Evolutionary conservation across 2,888 invertebrate species (phyloP).

Genomic region (Pardosa pseudoannulata): DNA sequence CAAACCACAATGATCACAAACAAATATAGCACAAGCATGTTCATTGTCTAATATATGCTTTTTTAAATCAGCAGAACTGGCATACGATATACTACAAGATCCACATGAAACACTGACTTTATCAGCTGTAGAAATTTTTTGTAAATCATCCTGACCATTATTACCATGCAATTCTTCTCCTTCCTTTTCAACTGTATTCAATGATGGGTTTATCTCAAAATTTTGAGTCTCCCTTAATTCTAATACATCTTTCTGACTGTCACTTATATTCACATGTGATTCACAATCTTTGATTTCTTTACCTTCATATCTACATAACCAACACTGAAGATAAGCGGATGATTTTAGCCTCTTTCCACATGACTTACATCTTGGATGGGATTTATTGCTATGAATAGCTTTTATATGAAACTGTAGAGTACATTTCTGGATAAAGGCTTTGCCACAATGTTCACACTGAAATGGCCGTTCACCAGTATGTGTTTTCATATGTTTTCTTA

Average conservation of each 20-base stretch:
- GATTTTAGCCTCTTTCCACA: conserved; percentile 60
- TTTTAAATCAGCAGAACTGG: neutral
- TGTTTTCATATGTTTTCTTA: conserved; percentile 62
- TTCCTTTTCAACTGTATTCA: too few relatives aligned
- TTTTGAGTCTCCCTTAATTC: conserved; percentile 12
- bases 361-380: conserved; percentile 51
- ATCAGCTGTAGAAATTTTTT: neutral
- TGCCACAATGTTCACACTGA: conserved; percentile 55
- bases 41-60: neutral
- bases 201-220: neutral
- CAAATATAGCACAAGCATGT: neutral
- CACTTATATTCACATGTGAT: neutral
- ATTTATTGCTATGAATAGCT: conserved; percentile 52
- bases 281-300: conserved; percentile 27
- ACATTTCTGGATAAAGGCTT: conserved; percentile 60
- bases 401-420: conserved; percentile 61
- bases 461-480: conserved; percentile 61
- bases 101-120: neutral
- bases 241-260: neutral
- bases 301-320: conserved; percentile 61
- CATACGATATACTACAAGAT: neutral
- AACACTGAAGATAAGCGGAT: conserved; percentile 46
- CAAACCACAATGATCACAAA: conserved; percentile 46
- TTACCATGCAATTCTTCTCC: neutral
- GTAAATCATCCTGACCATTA: neutral